These are phyloP conservation scores for Procavia capensis DNA, from an alignment of 2,113 vertebrate genomes.

Conservation along the genomic window DNA sequence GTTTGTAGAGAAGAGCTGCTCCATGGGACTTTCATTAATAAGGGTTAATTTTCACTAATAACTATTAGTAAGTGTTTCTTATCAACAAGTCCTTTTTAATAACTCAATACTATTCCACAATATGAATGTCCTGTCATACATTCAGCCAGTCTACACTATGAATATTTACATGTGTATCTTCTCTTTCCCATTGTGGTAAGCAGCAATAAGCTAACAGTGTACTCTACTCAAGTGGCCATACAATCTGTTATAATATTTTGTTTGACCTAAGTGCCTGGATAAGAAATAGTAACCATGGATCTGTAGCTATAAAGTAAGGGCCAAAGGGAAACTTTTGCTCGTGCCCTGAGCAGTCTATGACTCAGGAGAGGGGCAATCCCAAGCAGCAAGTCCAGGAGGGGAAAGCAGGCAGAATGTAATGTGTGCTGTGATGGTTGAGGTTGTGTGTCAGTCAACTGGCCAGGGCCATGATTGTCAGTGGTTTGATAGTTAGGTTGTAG, in stretches of 20 bases:
- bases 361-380: no score
- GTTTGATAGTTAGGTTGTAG: no score
- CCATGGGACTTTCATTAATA: no score
- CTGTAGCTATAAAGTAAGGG: background rate
- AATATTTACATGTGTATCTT: no score
- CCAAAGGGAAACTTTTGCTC: background rate
- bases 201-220: background rate
- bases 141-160: background rate
- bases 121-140: background rate
- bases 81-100: background rate
- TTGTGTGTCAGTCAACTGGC: no score
- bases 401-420: background rate
- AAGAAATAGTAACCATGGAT: background rate
- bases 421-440: background rate
- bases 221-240: background rate
- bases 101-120: background rate
- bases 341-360: background rate
- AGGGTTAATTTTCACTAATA: no score
- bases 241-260: background rate
- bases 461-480: no score
- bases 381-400: background rate
- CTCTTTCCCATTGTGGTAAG: background rate
- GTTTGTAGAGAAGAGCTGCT: no score
- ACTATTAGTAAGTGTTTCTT: background rate
- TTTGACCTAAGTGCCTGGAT: background rate